Evolutionary conservation across 2,113 vertebrate species (phyloP).

Genomic region (Zosterops borbonicus): DNA sequence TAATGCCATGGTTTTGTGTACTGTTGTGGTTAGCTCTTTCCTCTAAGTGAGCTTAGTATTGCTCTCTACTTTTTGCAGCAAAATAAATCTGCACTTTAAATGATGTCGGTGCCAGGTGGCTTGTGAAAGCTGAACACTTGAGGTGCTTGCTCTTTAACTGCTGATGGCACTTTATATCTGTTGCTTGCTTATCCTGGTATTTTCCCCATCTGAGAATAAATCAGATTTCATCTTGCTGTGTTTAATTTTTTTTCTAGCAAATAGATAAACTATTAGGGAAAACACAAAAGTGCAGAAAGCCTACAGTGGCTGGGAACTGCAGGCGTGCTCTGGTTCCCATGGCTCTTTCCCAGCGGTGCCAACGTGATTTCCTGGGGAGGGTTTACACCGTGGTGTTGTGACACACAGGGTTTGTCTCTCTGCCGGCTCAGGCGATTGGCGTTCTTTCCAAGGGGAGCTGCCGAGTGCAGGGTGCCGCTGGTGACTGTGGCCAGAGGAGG

Average conservation of each 20-base stretch:
- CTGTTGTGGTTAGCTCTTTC: neutral
- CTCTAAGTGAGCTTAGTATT: neutral
- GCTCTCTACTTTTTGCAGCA: neutral
- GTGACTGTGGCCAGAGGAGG: neutral
- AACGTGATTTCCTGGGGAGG: neutral
- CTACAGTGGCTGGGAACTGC: neutral
- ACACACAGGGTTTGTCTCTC: neutral
- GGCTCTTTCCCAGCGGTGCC: neutral
- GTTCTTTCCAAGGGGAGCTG: no score
- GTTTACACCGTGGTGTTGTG: rapidly evolving
- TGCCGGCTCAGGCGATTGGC: rapidly evolving
- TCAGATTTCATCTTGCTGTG: neutral
- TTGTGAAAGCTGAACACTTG: neutral
- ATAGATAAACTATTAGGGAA: no score
- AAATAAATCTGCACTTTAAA: neutral
- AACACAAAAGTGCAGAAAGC: neutral
- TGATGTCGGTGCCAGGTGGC: rapidly evolving
- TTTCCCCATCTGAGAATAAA: neutral
- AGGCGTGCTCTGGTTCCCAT: rapidly evolving
- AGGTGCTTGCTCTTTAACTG: neutral
- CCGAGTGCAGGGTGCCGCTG: neutral
- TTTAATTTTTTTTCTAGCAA: neutral
- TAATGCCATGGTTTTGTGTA: neutral
- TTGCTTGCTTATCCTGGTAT: neutral
- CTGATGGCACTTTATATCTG: neutral